Base-by-base conservation (phyloP, 2,797 vertebrate genomes). In the Amniataba percoides region DNA sequence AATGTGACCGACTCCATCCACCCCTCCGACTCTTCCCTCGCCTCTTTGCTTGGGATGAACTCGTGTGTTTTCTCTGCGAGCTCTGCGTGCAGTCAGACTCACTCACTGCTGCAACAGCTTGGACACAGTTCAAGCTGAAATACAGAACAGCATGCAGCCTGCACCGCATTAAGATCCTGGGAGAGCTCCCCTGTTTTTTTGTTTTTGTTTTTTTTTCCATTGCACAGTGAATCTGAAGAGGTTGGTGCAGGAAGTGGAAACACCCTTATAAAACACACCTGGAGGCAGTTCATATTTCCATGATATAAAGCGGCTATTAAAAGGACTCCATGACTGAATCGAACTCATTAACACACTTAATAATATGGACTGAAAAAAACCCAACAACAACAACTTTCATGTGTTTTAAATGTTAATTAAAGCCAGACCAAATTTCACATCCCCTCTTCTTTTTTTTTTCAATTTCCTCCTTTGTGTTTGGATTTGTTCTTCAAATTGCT, bases 271-370 rank as follows among this genome's bases (percentile, higher is more conserved):
- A 92, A 93, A 78, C 52, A 52, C 86, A 89, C 78, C 85, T 67
- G 68, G 81, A 77, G 77, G 80, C 76, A 36, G 43, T 70, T 84
- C 85, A 72, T 63, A 82, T 92, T 91, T 93, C 92, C 91, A 93
- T 91, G 87, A 88, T 81, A 74, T 66, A 58, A 81, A 76, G 48
- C 76, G 57, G 45, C 77, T 64, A 64, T 87, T 86, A 86, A 89
- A 87, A 85, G 66, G 74, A 69, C 78, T 81, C 67, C 74, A 66
- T 81, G 78, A 79, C 74, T 74, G 74, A 71, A 39, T 82, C 48
- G 51, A 74, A 72, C 88, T 85, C 74, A 75, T 72, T 27, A 60
- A 74, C 52, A 11, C 23, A 34, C 63, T 60, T 48, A 56, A 76
- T 70, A 72, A 86, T 67, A 62, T 31, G 40, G 14, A 62, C 60